Conservation (phyloP, 1,140 invertebrate species). For the Pseudomyrmex pallidus region DNA sequence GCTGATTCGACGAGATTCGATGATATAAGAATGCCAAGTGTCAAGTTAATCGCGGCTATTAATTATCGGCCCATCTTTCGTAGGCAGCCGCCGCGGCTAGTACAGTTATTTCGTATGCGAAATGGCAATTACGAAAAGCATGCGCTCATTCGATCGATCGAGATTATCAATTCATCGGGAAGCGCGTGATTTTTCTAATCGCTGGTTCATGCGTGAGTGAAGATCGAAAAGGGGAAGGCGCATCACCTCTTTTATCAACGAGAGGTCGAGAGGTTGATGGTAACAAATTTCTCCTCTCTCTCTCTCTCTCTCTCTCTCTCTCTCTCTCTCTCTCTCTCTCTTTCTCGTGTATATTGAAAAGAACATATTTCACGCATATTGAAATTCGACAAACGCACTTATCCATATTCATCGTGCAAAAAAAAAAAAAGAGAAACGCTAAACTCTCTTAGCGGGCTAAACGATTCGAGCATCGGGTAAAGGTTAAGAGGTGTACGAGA, state of each 20-base stretch:
- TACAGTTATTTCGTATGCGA: conserved; percentile 16
- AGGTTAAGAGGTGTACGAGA: conserved; percentile 51
- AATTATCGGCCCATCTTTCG: conserved; percentile 30
- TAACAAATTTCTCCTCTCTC: conserved; percentile 27
- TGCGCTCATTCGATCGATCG: conserved; percentile 20
- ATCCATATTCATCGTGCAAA: conserved; percentile 8
- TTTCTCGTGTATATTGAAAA: neutral
- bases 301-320: neutral
- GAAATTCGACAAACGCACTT: conserved; percentile 40
- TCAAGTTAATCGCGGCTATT: conserved; percentile 46
- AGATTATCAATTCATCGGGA: conserved; percentile 33
- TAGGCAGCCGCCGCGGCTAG: neutral
- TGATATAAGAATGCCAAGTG: conserved; percentile 52
- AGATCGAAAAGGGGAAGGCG: conserved; percentile 18
- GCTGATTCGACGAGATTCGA: conserved; percentile 35
- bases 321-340: neutral
- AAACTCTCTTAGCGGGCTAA: conserved; percentile 22
- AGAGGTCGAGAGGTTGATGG: conserved; percentile 41
- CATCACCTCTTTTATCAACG: conserved; percentile 34
- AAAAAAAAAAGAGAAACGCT: conserved; percentile 32
- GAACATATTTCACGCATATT: conserved; percentile 35
- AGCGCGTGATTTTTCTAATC: conserved; percentile 34
- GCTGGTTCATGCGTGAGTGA: conserved; percentile 20
- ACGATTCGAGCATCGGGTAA: conserved; percentile 34
- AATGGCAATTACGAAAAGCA: conserved; percentile 49